Conservation (phyloP, 2,113 vertebrate genomes). For the Condylura cristata region DNA sequence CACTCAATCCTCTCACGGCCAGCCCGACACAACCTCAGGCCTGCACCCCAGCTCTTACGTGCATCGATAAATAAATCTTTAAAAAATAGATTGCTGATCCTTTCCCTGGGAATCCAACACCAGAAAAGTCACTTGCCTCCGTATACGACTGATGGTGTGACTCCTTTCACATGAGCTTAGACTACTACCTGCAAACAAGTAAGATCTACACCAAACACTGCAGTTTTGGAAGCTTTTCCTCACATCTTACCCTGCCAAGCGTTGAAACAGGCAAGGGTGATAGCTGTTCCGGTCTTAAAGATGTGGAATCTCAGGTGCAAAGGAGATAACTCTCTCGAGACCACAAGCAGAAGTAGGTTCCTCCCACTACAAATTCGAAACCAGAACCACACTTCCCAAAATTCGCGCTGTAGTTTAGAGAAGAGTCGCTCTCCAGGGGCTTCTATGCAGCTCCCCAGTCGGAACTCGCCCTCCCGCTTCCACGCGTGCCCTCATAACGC, state of each 20-base stretch:
- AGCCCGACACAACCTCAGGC: too few relatives aligned
- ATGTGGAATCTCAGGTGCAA: background rate
- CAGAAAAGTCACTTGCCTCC: background rate
- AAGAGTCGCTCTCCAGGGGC: background rate
- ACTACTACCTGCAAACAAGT: background rate
- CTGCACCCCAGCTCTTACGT: too few relatives aligned
- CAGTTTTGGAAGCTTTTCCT: background rate
- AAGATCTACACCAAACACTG: background rate
- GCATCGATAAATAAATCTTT: too few relatives aligned
- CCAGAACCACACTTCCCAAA: background rate
- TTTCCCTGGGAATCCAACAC: background rate
- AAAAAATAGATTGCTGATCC: too few relatives aligned
- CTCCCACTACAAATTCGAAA: background rate
- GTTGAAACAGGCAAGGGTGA: background rate
- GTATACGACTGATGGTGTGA: background rate
- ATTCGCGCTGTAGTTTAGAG: background rate
- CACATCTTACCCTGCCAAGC: background rate
- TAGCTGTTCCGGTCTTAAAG: background rate
- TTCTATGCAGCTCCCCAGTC: background rate
- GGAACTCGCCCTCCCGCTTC: background rate
- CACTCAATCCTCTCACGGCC: too few relatives aligned
- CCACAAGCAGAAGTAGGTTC: background rate
- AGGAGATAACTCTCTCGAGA: background rate
- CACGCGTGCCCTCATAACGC: background rate
- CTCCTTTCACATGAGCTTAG: background rate